Conservation (phyloP, 2,113 vertebrate species). For the Acanthisitta chloris region DNA sequence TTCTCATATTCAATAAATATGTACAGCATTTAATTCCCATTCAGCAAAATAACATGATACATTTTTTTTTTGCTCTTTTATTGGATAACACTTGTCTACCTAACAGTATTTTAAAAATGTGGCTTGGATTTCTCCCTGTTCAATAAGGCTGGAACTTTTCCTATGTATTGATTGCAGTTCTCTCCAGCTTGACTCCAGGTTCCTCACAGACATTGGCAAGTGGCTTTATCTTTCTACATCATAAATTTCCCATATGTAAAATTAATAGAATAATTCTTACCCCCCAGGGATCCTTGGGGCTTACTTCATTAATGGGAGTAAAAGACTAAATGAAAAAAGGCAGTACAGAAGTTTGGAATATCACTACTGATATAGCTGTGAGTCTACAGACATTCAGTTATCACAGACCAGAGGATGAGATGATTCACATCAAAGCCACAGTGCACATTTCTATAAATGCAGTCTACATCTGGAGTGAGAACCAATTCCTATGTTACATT, state of each 20-base stretch:
- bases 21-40: neutral
- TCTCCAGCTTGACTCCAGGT: neutral
- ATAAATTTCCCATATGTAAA: neutral
- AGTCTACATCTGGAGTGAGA: conserved; percentile 13
- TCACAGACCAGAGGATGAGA: neutral
- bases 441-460: conserved; percentile 17
- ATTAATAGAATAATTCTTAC: neutral
- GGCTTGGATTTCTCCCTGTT: neutral
- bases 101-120: neutral
- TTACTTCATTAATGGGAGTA: neutral
- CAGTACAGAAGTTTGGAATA: neutral
- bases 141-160: neutral
- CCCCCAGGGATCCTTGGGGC: neutral
- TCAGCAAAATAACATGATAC: neutral
- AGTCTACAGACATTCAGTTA: neutral
- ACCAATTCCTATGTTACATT: neutral
- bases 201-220: neutral
- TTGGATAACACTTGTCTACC: neutral
- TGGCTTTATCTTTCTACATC: neutral
- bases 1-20: neutral
- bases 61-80: neutral
- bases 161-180: neutral
- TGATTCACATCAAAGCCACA: conserved; percentile 28
- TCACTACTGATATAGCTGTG: neutral
- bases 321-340: neutral